A percentile compares a stretch with the other conserved stretches of the same genome.
Conservation (phyloP, 2,113 vertebrate species). For the Phalacrocorax aristotelis region DNA sequence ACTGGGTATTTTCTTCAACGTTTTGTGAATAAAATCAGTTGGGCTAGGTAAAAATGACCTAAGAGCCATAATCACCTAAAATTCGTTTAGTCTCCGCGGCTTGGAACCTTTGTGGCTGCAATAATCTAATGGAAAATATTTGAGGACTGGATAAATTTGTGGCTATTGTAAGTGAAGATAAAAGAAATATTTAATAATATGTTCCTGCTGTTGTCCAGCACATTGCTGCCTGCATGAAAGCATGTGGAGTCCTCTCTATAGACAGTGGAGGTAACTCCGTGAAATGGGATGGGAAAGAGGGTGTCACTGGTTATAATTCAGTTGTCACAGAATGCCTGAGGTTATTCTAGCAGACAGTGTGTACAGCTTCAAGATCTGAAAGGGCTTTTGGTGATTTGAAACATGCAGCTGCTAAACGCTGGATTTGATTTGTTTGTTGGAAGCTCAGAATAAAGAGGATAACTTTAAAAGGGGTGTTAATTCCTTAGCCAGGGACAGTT, state of each 20-base stretch:
- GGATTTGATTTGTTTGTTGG: slow-evolving; percentile 57
- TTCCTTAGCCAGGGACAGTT: slow-evolving; percentile 46
- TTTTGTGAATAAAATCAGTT: background rate
- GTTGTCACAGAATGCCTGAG: slow-evolving; percentile 31
- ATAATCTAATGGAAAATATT: background rate
- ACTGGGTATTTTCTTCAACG: background rate
- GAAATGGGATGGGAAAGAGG: slow-evolving; percentile 23
- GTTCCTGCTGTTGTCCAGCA: slow-evolving; percentile 35
- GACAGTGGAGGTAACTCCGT: slow-evolving; percentile 44
- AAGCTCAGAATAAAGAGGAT: slow-evolving; percentile 41
- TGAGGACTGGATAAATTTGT: background rate
- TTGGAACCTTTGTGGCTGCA: background rate
- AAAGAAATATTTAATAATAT: slow-evolving; percentile 52
- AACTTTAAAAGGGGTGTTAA: slow-evolving; percentile 60
- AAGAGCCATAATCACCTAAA: background rate
- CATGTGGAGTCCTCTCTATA: slow-evolving; percentile 1
- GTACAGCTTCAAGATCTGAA: slow-evolving; percentile 37
- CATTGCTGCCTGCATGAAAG: background rate
- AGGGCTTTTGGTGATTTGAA: slow-evolving; percentile 44
- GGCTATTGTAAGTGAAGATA: slow-evolving; percentile 35
- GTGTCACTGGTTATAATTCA: slow-evolving; percentile 43
- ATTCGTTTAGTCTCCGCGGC: background rate
- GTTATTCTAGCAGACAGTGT: slow-evolving; percentile 46
- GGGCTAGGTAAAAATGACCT: background rate
- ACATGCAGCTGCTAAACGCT: slow-evolving; percentile 42